Percentiles rank a stretch among this genome's conserved stretches.
phyloP scores from a whole-genome alignment of 2,888 invertebrate genomes.

The Caenorhabditis angaria region DNA sequence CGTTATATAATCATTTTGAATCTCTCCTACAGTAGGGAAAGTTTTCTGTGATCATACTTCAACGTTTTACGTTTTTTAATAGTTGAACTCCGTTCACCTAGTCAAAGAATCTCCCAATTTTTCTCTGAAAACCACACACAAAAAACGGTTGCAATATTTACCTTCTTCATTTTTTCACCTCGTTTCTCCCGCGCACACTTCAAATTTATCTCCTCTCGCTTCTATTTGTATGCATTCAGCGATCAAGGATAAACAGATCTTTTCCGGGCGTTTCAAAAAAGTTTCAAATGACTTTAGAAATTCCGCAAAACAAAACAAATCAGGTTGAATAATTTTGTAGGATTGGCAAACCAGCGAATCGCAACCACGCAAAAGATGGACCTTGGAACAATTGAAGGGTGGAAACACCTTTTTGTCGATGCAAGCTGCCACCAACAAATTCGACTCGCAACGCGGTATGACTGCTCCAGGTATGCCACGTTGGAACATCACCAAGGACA shows the following conservation, averaged over 20 bases:
- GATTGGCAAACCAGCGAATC: conserved; percentile 43
- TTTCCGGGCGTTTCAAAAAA: no score
- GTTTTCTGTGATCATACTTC: no score
- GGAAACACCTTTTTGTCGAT: conserved; percentile 69
- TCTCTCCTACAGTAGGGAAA: no score
- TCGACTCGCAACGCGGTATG: conserved; percentile 71
- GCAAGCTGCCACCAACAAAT: conserved; percentile 71
- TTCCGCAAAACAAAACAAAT: no score
- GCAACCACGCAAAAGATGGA: conserved; percentile 63
- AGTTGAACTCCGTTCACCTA: no score
- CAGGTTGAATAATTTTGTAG: conserved; percentile 31
- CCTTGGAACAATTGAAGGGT: conserved; percentile 69
- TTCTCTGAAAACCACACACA: not conserved
- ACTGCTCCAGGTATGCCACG: conserved; percentile 70
- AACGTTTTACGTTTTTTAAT: no score
- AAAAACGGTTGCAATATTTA: conserved; percentile 26
- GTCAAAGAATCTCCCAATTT: not conserved
- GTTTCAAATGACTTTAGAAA: no score
- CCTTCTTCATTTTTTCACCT: conserved; percentile 30
- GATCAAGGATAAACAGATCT: conserved; percentile 14
- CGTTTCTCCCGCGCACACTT: conserved; percentile 22
- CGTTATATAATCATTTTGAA: no score
- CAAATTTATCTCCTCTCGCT: conserved; percentile 38
- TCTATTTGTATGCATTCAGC: conserved; percentile 25
- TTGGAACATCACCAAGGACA: conserved; percentile 70